A percentile compares a stretch with the other conserved stretches of the same genome.
phyloP scores from a whole-genome alignment of 2,888 invertebrate species.

The Lampropteryx suffumata region DNA sequence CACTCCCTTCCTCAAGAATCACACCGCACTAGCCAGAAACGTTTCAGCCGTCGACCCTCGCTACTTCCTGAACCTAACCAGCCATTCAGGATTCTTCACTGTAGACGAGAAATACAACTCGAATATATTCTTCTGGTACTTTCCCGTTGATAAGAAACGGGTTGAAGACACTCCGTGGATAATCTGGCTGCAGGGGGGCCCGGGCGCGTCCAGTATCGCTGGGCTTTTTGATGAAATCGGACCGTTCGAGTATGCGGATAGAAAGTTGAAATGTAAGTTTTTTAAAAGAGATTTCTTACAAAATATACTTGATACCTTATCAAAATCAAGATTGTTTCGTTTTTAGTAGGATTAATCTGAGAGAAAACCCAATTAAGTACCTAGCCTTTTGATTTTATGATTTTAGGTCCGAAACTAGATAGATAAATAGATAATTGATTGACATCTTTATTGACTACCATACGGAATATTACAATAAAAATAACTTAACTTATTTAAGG shows the following conservation, averaged over 20 bases:
- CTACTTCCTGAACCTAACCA: slow-evolving; percentile 62
- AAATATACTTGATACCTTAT: too few species aligned
- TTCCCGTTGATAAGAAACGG: slow-evolving; percentile 80
- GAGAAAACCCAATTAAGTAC: too few species aligned
- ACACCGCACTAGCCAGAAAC: slow-evolving; percentile 49
- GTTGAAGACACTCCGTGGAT: slow-evolving; percentile 84
- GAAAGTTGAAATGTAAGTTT: slow-evolving; percentile 55
- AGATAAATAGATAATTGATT: too few species aligned
- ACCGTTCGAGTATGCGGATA: slow-evolving; percentile 51
- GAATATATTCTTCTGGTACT: slow-evolving; percentile 93
- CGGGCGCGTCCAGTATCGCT: slow-evolving; percentile 86
- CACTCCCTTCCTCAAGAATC: slow-evolving; percentile 54
- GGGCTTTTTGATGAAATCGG: slow-evolving; percentile 71
- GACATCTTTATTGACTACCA: too few species aligned
- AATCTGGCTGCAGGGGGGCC: slow-evolving; percentile 95
- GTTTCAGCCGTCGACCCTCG: slow-evolving; percentile 52
- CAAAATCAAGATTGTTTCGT: too few species aligned
- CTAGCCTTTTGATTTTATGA: too few species aligned
- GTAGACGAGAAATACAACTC: slow-evolving; percentile 88
- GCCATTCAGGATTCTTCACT: slow-evolving; percentile 82
- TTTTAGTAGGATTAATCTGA: too few species aligned
- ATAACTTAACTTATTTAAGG: too few species aligned
- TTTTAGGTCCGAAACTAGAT: too few species aligned
- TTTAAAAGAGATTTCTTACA: background rate
- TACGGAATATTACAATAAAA: too few species aligned